Percentiles rank a stretch among this genome's conserved stretches.
Evolutionary conservation across 2,113 vertebrate species (phyloP).

Genomic region (Ascaphus truei): DNA sequence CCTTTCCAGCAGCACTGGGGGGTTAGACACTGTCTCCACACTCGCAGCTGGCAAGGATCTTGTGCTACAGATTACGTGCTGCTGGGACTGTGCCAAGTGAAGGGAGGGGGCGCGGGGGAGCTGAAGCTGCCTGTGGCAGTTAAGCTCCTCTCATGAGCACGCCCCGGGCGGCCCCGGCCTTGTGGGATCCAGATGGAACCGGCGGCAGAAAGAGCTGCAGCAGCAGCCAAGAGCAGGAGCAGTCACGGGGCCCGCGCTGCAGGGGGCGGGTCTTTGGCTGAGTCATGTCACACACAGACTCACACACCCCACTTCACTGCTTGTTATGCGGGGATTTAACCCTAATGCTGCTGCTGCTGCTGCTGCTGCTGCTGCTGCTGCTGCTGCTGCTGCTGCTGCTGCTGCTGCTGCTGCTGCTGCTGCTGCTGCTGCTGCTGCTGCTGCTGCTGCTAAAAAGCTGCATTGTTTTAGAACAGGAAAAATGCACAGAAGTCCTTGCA

Average conservation of each 20-base stretch:
- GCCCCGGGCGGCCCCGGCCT: slow-evolving; percentile 4
- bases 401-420: too few relatives aligned
- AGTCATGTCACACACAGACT: neutral
- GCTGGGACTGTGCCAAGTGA: slow-evolving; percentile 9
- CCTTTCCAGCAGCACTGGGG: neutral
- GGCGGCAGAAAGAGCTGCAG: neutral
- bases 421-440: too few relatives aligned
- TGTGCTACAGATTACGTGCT: slow-evolving; percentile 6
- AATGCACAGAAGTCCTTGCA: too few relatives aligned
- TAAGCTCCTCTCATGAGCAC: neutral
- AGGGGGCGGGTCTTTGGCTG: neutral
- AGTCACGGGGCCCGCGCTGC: neutral
- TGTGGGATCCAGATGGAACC: slow-evolving; percentile 29
- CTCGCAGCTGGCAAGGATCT: too few relatives aligned
- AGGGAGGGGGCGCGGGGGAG: neutral
- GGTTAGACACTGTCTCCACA: too few relatives aligned
- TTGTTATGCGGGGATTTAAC: neutral
- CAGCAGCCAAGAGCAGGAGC: neutral
- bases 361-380: too few relatives aligned
- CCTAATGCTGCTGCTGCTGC: neutral
- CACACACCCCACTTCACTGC: neutral
- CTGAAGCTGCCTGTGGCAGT: neutral
- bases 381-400: too few relatives aligned
- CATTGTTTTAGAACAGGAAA: too few relatives aligned
- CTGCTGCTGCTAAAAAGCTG: too few relatives aligned